These are phyloP conservation scores for Aegotheles bennettii DNA, from an alignment of 2,113 vertebrate genomes.

Conservation along the genomic window DNA sequence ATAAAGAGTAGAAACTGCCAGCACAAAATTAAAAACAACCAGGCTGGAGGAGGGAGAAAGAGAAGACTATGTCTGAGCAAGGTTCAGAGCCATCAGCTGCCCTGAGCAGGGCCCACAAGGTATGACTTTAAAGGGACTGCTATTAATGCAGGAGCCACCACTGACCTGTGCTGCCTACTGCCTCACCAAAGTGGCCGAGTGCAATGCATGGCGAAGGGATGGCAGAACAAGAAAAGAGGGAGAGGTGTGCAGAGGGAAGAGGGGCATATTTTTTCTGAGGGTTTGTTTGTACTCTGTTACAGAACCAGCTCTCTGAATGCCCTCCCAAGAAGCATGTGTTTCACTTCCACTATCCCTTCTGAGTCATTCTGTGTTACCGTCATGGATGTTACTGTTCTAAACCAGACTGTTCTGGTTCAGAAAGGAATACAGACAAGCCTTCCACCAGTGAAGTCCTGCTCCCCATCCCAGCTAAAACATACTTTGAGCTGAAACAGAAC, in stretches of 20 bases:
- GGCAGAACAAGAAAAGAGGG: neutral
- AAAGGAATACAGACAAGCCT: neutral
- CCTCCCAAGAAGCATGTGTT: neutral
- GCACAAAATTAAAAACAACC: neutral
- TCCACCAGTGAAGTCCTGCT: neutral
- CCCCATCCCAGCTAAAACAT: neutral
- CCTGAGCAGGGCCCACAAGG: fast-evolving
- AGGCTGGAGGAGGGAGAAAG: neutral
- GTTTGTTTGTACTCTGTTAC: neutral
- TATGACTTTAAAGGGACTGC: neutral
- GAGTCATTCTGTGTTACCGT: neutral
- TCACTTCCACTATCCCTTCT: neutral
- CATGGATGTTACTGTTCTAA: neutral
- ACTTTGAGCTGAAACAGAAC: neutral
- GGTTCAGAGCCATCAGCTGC: neutral
- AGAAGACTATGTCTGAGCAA: neutral
- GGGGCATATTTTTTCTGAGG: neutral
- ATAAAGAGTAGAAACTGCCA: neutral
- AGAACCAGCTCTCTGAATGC: neutral
- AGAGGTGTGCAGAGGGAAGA: neutral
- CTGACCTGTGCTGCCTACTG: neutral
- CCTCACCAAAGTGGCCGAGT: neutral
- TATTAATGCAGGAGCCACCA: neutral
- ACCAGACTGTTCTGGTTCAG: neutral
- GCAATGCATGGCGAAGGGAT: fast-evolving